Percentiles rank a stretch among this genome's conserved stretches.
These are phyloP conservation scores for Rhynchopsitta pachyrhyncha DNA, from an alignment of 2,113 vertebrate genomes.

Conservation along the genomic window DNA sequence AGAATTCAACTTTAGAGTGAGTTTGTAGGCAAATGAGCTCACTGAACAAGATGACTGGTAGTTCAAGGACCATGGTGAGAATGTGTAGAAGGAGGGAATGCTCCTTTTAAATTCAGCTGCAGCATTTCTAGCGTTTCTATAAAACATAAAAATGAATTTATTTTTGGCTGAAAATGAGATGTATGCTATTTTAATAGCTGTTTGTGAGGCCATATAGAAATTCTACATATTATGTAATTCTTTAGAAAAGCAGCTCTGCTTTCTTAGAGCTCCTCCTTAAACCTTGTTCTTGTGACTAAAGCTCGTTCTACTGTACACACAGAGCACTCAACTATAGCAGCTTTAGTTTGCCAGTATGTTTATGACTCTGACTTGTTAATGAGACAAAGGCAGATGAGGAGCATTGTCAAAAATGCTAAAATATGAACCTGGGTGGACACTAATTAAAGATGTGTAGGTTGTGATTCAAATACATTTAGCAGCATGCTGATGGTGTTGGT, in stretches of 20 bases:
- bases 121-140: background rate
- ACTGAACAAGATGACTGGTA: background rate
- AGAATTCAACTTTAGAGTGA: background rate
- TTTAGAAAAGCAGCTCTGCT: background rate
- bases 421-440: background rate
- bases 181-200: background rate
- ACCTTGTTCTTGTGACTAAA: background rate
- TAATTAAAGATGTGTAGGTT: constrained; percentile 12
- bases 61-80: background rate
- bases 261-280: background rate
- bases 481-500: background rate
- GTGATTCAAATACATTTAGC: background rate
- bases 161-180: background rate
- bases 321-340: background rate
- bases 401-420: constrained; percentile 12
- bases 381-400: constrained; percentile 11
- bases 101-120: background rate
- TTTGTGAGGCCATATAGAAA: background rate
- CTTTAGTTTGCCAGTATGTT: background rate
- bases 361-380: background rate
- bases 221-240: background rate
- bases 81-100: background rate
- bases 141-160: background rate
- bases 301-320: background rate
- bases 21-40: background rate